Conservation (phyloP, 2,888 invertebrate species). For the Campoletis raptor region DNA sequence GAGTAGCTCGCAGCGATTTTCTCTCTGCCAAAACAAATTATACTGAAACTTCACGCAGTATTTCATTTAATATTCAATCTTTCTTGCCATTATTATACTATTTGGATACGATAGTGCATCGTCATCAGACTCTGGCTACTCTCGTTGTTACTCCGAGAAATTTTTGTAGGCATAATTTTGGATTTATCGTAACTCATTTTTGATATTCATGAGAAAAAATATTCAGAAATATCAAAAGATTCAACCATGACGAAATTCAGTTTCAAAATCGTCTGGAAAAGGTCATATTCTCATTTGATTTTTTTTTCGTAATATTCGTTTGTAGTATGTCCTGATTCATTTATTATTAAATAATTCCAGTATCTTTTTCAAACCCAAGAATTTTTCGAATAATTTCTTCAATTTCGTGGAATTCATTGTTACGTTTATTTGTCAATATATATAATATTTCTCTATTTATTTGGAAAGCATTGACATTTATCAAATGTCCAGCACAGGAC, state of each 20-base stretch:
- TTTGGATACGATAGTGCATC: not conserved
- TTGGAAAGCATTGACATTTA: not conserved
- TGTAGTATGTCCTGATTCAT: no score
- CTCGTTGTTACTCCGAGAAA: not conserved
- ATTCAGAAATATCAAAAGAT: not conserved
- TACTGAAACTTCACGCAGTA: slow-evolving; percentile 11
- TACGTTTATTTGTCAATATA: not conserved
- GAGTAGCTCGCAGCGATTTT: slow-evolving; percentile 43
- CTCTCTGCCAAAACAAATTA: slow-evolving; percentile 39
- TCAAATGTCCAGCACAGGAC: not conserved
- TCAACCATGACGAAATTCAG: no score
- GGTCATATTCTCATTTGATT: no score
- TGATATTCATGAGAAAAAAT: not conserved
- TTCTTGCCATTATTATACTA: slow-evolving; percentile 20
- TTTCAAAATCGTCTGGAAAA: no score
- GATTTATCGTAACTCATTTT: not conserved
- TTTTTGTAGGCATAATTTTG: not conserved
- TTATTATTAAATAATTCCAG: no score
- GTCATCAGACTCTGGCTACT: not conserved
- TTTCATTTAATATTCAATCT: slow-evolving; percentile 1
- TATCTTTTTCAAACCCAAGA: no score
- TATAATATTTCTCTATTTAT: not conserved
- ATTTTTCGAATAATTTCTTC: no score
- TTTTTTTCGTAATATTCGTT: no score
- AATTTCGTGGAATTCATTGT: not conserved